phyloP scores from a whole-genome alignment of 1,140 invertebrate species.

The Drosophila pruinosa region DNA sequence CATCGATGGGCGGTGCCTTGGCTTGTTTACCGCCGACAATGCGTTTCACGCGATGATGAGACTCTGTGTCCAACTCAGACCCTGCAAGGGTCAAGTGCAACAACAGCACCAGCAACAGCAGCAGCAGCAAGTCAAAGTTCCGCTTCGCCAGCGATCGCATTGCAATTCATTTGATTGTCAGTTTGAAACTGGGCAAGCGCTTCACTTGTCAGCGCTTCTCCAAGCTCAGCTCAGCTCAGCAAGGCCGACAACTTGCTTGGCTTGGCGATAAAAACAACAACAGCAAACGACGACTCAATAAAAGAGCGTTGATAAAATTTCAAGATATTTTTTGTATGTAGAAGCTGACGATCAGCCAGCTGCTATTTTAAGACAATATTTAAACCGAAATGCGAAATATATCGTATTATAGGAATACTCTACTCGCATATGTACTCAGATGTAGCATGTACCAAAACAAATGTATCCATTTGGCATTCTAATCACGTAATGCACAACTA shows the following conservation, averaged over 20 bases:
- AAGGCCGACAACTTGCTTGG: constrained; percentile 53
- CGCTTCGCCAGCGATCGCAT: constrained; percentile 51
- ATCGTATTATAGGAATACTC: not conserved
- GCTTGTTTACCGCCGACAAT: constrained; percentile 85
- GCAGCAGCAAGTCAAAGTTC: constrained; percentile 34
- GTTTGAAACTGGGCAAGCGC: constrained; percentile 49
- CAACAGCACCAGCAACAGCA: not conserved
- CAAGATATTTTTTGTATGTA: constrained; percentile 2
- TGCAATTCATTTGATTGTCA: constrained; percentile 60
- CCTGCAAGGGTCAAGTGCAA: constrained; percentile 28
- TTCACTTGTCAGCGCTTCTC: not conserved
- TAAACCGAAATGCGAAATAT: constrained; percentile 4
- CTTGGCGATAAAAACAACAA: constrained; percentile 52
- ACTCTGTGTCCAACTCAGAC: not conserved
- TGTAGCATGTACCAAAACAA: constrained; percentile 7
- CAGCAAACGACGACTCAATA: constrained; percentile 4
- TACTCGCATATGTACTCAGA: not conserved
- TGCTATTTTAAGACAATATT: constrained; percentile 47
- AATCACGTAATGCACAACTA: constrained; percentile 52
- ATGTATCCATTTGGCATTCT: constrained; percentile 30
- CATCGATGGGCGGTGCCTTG: constrained; percentile 84
- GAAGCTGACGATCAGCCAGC: constrained; percentile 36
- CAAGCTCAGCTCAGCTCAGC: constrained; percentile 3
- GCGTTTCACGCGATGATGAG: constrained; percentile 82
- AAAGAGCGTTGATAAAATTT: constrained; percentile 20